Conservation (phyloP, 2,113 vertebrate genomes). For the Mesitornis unicolor region DNA sequence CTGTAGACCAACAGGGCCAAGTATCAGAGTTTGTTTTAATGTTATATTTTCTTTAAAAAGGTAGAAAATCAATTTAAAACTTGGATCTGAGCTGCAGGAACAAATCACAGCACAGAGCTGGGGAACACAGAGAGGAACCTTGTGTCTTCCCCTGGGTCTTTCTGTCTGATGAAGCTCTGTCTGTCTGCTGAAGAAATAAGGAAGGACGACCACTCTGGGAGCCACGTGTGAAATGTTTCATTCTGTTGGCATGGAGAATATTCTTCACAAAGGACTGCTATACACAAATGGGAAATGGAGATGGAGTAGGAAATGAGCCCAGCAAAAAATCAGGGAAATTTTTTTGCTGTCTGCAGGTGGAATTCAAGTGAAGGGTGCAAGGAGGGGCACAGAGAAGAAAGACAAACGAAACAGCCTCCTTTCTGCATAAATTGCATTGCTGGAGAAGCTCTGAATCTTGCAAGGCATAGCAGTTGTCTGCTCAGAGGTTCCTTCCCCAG, state of each 20-base stretch:
- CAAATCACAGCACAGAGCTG: background rate
- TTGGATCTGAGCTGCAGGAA: background rate
- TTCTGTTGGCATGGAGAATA: background rate
- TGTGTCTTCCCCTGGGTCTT: fast-evolving
- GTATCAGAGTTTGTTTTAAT: background rate
- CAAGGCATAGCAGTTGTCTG: background rate
- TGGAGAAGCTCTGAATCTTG: background rate
- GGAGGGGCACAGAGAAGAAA: background rate
- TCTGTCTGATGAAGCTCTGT: background rate
- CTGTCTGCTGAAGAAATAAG: background rate
- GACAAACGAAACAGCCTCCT: background rate
- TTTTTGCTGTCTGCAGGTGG: background rate
- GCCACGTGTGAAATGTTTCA: background rate
- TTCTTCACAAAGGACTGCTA: background rate
- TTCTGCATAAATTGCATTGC: background rate
- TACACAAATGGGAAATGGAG: background rate
- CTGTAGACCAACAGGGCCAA: background rate
- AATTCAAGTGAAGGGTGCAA: background rate
- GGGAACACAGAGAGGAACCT: background rate
- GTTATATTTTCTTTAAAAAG: background rate
- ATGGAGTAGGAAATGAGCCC: background rate
- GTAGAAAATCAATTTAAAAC: background rate
- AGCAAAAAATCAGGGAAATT: background rate
- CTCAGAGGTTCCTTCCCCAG: background rate
- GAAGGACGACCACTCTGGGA: background rate